Conservation (phyloP, 2,888 invertebrate species). For the Cheilosia impressa region DNA sequence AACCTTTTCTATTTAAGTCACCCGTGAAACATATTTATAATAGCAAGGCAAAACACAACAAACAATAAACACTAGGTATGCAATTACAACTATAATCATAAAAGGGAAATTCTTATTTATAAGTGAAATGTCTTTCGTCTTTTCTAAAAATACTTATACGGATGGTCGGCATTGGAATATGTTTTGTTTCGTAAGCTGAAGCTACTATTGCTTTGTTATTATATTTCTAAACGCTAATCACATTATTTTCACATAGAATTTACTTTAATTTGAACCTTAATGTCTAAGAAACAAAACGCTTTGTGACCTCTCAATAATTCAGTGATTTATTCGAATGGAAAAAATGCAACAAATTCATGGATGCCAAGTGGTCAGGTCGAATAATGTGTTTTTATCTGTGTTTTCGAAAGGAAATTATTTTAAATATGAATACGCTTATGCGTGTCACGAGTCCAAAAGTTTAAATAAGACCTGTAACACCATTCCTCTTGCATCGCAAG, state of each 20-base stretch:
- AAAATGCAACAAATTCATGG: too few species aligned
- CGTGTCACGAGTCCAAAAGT: too few species aligned
- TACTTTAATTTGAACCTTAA: conserved; percentile 28
- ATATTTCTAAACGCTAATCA: conserved; percentile 10
- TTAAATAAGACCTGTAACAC: too few species aligned
- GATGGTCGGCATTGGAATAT: conserved; percentile 56
- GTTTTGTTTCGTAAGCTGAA: conserved; percentile 59
- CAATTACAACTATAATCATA: conserved; percentile 29
- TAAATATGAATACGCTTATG: too few species aligned
- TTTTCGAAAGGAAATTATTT: too few species aligned
- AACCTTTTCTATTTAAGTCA: conserved; percentile 44
- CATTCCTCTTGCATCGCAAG: too few species aligned
- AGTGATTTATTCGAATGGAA: conserved; percentile 7
- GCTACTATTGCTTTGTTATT: conserved; percentile 47
- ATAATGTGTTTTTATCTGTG: too few species aligned
- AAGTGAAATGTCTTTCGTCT: background rate
- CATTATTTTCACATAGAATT: background rate
- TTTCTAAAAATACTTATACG: background rate
- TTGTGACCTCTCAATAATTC: conserved; percentile 41
- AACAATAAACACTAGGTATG: conserved; percentile 18
- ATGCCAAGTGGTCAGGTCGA: too few species aligned
- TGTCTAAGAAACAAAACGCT: conserved; percentile 27
- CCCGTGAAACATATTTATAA: conserved; percentile 1
- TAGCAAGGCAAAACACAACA: conserved; percentile 11
- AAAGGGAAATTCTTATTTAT: conserved; percentile 23